Evolutionary conservation across 2,113 vertebrate species (phyloP).

Genomic region (Cichladusa arquata): DNA sequence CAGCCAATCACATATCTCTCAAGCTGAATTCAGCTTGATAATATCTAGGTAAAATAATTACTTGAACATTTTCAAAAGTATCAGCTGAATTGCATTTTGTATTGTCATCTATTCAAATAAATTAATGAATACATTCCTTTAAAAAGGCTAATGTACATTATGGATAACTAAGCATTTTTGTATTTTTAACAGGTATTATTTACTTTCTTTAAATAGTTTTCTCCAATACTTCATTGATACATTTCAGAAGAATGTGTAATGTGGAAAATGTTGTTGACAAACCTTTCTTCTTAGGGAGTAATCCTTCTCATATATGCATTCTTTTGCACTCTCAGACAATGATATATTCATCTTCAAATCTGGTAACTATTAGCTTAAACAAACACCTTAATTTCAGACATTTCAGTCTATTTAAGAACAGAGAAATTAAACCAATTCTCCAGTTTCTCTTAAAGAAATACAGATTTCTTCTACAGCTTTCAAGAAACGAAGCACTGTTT

Average conservation of each 20-base stretch:
- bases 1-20: background rate
- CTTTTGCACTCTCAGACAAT: background rate
- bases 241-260: background rate
- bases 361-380: background rate
- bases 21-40: background rate
- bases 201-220: background rate
- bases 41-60: background rate
- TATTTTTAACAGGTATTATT: background rate
- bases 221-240: background rate
- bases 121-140: background rate
- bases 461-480: background rate
- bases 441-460: background rate
- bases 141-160: background rate
- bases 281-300: background rate
- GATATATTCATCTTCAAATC: background rate
- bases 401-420: background rate
- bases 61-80: background rate
- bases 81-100: background rate
- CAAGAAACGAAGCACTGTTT: background rate
- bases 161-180: background rate
- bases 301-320: background rate
- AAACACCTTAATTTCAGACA: background rate
- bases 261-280: background rate
- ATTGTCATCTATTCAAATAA: background rate
- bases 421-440: background rate